Evolutionary conservation across 2,888 invertebrate genomes (phyloP), one percentile per base, ranked within the genome.

Genomic region (Myopa tessellatipennis): DNA sequence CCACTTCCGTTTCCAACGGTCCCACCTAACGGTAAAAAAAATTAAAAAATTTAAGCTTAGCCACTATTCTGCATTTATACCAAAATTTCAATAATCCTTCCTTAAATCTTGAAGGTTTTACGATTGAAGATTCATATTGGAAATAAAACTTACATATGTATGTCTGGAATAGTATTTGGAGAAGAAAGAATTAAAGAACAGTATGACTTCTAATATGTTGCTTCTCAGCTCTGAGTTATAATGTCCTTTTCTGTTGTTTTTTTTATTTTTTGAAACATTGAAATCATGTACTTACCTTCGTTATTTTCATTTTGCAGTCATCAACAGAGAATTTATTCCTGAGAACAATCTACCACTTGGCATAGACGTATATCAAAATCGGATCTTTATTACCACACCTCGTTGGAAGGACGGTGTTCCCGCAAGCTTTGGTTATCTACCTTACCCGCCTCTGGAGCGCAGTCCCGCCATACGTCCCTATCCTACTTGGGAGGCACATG

Each of bases 351-450:
- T 95, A 26, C 95, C 95, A 0, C 87, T 94, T 71, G 95, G 95
- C 0, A 85, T 96, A 34, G 95, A 95, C 84, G 90, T 93, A 4
- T 92, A 92, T 90, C 91, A 90, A 5, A 90, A 93, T 78, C 91
- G 93, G 12, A 89, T 96, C 10, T 96, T 94, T 88, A 90, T 96
- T 3, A 94, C 94, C 3, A 89, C 95, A 73, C 96, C 96, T 0
- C 92, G 93, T 80, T 95, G 95, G 95, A 92, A 93, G 75, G 89
- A 90, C 50, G 95, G 95, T 0, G 92, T 95, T 0, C 95, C 95
- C 0, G 94, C 93, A 0, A 94, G 95, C 0, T 88, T 95, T 61
- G 92, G 93, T 0, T 93, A 93, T 1, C 86, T 95, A 1, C 91
- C 94, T 0, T 91, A 91, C 76, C 89, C 90, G 1, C 92, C 93